Conservation (phyloP, 2,888 invertebrate genomes). For the Drosophila flavopinicola region DNA sequence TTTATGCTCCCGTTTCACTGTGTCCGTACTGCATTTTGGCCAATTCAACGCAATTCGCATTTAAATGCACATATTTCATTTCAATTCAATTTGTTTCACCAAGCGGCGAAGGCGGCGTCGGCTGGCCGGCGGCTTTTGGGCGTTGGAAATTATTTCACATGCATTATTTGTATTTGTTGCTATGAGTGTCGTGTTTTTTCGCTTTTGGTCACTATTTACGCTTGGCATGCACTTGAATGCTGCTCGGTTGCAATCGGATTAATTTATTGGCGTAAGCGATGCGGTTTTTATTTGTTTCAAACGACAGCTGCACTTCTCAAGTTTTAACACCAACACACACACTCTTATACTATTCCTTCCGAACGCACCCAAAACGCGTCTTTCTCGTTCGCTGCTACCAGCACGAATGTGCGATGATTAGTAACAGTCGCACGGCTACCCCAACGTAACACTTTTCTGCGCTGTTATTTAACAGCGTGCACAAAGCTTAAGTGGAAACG, state of each 20-base stretch:
- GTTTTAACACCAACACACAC: slow-evolving; percentile 55
- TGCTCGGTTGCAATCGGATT: slow-evolving; percentile 34
- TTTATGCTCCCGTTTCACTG: slow-evolving; percentile 62
- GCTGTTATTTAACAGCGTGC: slow-evolving; percentile 41
- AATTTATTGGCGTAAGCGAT: slow-evolving; percentile 24
- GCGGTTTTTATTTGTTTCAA: slow-evolving; percentile 65
- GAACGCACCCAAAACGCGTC: slow-evolving; percentile 64
- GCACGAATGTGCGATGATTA: slow-evolving; percentile 53
- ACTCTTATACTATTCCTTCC: slow-evolving; percentile 19
- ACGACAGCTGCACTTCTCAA: slow-evolving; percentile 72
- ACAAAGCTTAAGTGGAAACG: neutral
- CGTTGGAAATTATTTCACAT: slow-evolving; percentile 64
- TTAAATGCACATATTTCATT: slow-evolving; percentile 46
- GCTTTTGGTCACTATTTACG: slow-evolving; percentile 10
- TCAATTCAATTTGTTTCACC: slow-evolving; percentile 61
- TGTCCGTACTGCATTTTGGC: slow-evolving; percentile 55
- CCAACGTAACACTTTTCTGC: slow-evolving; percentile 25
- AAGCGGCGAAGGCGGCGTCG: slow-evolving; percentile 45
- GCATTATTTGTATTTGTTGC: slow-evolving; percentile 30
- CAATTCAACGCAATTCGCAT: slow-evolving; percentile 51
- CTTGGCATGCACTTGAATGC: slow-evolving; percentile 21
- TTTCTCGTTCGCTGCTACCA: slow-evolving; percentile 62
- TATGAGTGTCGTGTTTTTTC: slow-evolving; percentile 3
- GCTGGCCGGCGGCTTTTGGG: slow-evolving; percentile 75
- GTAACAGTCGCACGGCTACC: slow-evolving; percentile 16